Evolutionary conservation across 2,888 invertebrate species (phyloP), one percentile per base, ranked within the genome.

Genomic region (Buathra laborator): DNA sequence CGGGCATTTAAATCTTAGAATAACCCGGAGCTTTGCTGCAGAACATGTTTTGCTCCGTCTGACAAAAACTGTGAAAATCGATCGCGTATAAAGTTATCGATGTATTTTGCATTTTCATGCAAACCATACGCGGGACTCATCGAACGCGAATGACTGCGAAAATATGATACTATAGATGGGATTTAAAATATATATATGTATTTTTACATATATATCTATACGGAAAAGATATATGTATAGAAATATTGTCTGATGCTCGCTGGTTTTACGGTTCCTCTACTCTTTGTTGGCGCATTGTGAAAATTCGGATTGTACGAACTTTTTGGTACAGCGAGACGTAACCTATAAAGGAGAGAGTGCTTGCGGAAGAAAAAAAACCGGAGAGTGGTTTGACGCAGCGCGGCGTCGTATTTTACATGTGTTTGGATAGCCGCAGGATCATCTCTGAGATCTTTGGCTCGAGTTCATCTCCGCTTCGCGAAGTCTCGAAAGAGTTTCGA

Each of bases 91-190:
- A 56, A 19, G 2, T n/a, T 9, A 2, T 56, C 56, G 16, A 16
- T 16, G 59, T 37, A 43, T 59, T 81, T 75, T 75, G 81, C 68
- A 81, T 83, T 71, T 83, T 77, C 72, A 78, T 78, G 71, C 53
- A 66, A 44, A 76, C 48, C 24, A 0, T 24, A 37, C 24, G 44
- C 29, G 0, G 9, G 16, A 4, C 19, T 16, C 4, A 56, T 16
- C 16, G 16, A 56, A 24, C 56, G 19, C 12, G 16, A 56, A 56
- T 19, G 19, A 1, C 6, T 56, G 16, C 56, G 19, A 56, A 16
- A 16, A 56, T 19, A 56, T 19, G 19, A 56, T 56, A 16, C 19
- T 19, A 16, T 16, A 56, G 4, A 16, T 9, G 19, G 19, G 56
- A 16, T 19, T 24, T n/a, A 9, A 56, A 56, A 19, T 0, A 37